Evolutionary conservation across 2,113 vertebrate genomes (phyloP).

Genomic region (Apus apus): DNA sequence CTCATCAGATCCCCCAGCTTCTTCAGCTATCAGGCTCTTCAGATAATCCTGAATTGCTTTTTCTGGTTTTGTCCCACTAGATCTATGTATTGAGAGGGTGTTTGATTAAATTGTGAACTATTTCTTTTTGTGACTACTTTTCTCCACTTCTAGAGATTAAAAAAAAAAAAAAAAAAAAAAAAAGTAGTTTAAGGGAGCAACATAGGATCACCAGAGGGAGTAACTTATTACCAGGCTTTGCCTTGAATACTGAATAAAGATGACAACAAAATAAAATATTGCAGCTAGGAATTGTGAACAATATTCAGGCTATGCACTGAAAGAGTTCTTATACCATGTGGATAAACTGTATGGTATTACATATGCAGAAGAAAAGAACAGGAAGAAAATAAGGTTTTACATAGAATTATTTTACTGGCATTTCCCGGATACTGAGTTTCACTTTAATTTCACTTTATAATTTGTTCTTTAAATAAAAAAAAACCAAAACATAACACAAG

Average conservation of each 20-base stretch:
- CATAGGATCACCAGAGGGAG: background rate
- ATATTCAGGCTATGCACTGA: background rate
- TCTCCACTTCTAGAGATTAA: background rate
- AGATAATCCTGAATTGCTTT: background rate
- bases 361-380: background rate
- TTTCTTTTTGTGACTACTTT: background rate
- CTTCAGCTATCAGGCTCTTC: background rate
- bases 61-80: background rate
- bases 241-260: background rate
- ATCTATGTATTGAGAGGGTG: background rate
- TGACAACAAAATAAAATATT: background rate
- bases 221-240: background rate
- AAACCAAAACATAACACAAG: background rate
- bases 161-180: background rate
- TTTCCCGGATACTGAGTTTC: background rate
- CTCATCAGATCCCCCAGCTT: rapidly evolving
- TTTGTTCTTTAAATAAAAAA: background rate
- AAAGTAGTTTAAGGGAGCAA: background rate
- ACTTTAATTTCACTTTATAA: background rate
- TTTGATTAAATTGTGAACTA: background rate
- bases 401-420: background rate
- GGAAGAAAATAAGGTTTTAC: background rate
- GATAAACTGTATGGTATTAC: background rate
- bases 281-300: background rate
- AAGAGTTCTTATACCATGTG: background rate